A percentile compares a stretch with the other conserved stretches of the same genome.
Evolutionary conservation across 1,140 invertebrate genomes (phyloP).

Genomic region (Ridgeia piscesae): DNA sequence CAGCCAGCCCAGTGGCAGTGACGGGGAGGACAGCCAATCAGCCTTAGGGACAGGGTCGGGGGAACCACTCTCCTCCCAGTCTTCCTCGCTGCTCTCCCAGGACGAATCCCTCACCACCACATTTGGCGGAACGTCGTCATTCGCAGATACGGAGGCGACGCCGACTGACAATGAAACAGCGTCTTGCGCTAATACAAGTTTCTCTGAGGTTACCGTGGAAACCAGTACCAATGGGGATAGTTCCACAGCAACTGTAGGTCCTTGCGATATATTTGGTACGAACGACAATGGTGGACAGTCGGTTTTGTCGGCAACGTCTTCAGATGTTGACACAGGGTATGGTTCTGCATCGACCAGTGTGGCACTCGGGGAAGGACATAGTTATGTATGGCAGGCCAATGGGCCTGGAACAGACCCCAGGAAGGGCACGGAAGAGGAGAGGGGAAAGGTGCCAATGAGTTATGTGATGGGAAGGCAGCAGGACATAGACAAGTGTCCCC

Average conservation of each 20-base stretch:
- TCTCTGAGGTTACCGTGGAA: background rate
- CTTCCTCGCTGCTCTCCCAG: background rate
- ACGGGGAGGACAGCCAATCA: background rate
- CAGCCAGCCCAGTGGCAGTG: background rate
- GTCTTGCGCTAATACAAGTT: background rate
- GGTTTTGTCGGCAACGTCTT: background rate
- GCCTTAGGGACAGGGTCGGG: too few relatives aligned
- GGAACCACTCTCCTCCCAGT: background rate
- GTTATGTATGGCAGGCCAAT: background rate
- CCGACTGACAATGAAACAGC: background rate
- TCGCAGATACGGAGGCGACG: background rate
- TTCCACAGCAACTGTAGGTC: background rate
- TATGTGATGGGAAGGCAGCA: conserved; percentile 18
- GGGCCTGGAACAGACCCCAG: background rate
- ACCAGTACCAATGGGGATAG: background rate
- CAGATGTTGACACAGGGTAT: background rate
- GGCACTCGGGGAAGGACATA: background rate
- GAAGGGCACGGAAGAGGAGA: background rate
- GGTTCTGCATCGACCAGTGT: background rate
- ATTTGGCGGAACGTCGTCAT: background rate
- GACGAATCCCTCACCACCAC: background rate
- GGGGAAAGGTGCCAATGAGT: background rate
- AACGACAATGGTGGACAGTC: background rate
- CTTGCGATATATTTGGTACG: background rate
- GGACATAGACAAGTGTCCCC: background rate